Evolutionary conservation across 2,797 vertebrate species (phyloP), one percentile per base, ranked within the genome.

Genomic region (Allobates femoralis): DNA sequence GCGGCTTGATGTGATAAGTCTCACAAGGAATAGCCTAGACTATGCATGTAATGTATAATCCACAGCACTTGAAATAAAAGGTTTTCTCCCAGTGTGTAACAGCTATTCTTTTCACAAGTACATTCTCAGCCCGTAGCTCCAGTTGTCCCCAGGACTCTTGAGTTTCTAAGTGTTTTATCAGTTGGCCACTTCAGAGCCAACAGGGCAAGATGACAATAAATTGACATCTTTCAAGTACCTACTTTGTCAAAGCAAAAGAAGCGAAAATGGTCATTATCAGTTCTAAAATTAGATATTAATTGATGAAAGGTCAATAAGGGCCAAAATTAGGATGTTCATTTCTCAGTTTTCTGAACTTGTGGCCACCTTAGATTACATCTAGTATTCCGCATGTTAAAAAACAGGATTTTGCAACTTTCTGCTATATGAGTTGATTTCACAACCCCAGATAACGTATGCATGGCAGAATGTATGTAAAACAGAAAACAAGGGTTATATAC

Each of bases 91-190:
- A 62, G n/a, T 26, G 16, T 64, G 55, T 41, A 26, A 32, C 46
- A 71, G 30, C 55, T n/a, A 53, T 62, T 83, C n/a, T 56, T 51
- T 28, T 19, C 46, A 19, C 12, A 51, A 71, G 14, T 41, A 60
- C 41, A 23, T 76, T 32, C 51, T 66, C 23, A 64, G 78, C 10
- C 62, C n/a, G 34, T 58, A 56, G 78, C 62, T 66, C 67, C 71
- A 80, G 19, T 46, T 41, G 34, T 87, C 76, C 26, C 28, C 18
- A 18, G 66, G 69, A 74, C 82, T 75, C 81, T 87, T 87, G 55
- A 73, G 30, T 58, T 79, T 74, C 74, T 84, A 87, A 87, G 86
- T 87, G 86, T 55, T 87, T 87, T 78, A 79, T 81, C 71, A 82
- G 73, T 86, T 67, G 73, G 73, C 79, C 85, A 86, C 85, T 86